Evolutionary conservation across 2,888 invertebrate genomes (phyloP).

Genomic region (Drosophila setosimentum): DNA sequence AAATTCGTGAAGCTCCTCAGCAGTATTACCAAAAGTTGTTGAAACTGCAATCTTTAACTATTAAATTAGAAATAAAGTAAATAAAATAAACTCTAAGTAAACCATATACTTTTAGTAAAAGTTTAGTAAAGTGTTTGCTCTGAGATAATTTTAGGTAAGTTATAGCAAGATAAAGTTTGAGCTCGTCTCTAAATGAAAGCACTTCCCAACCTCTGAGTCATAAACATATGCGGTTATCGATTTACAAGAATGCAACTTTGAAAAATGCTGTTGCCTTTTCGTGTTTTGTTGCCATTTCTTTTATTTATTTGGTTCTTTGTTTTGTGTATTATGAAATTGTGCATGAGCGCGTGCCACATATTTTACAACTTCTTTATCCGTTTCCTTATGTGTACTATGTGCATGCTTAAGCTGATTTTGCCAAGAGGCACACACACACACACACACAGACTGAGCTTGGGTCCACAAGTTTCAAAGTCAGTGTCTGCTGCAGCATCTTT

Average conservation of each 20-base stretch:
- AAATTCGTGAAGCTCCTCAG: background rate
- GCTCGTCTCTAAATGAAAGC: background rate
- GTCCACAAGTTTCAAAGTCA: slow-evolving; percentile 76
- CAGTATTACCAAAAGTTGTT: background rate
- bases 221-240: background rate
- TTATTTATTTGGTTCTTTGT: slow-evolving; percentile 2
- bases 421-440: slow-evolving; percentile 22
- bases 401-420: slow-evolving; percentile 59
- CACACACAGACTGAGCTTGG: slow-evolving; percentile 45
- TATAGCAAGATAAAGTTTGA: background rate
- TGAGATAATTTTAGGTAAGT: background rate
- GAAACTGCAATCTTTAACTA: background rate
- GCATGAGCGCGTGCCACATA: slow-evolving; percentile 64
- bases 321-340: slow-evolving; percentile 53
- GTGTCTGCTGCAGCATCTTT: slow-evolving; percentile 51
- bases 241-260: background rate
- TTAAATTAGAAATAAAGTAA: background rate
- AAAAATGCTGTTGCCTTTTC: slow-evolving; percentile 1
- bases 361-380: slow-evolving; percentile 76
- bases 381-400: slow-evolving; percentile 63
- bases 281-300: slow-evolving; percentile 1
- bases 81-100: background rate
- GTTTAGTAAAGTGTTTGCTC: too few species aligned
- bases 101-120: background rate
- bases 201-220: background rate